Conservation (phyloP, 2,797 vertebrate genomes). For the Epinephelus awoara region DNA sequence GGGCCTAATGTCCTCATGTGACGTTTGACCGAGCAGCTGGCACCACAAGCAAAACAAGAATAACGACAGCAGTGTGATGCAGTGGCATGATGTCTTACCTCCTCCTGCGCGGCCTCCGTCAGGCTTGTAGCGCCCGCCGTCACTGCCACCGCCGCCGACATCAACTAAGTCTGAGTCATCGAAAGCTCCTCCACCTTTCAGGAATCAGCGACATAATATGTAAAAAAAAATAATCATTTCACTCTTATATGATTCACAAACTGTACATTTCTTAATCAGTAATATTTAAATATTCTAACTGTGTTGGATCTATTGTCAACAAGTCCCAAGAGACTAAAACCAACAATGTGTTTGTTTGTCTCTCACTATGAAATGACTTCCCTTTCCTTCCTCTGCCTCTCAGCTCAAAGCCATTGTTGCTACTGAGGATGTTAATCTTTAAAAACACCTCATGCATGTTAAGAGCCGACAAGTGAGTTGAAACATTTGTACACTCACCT, state of each 20-base stretch:
- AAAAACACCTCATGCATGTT: too few species aligned
- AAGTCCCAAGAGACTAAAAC: too few species aligned
- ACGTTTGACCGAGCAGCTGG: not conserved
- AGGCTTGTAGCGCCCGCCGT: slow-evolving; percentile 62
- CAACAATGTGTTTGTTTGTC: too few species aligned
- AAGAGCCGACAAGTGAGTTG: too few species aligned
- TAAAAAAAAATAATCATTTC: not conserved
- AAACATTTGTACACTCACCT: slow-evolving; percentile 32
- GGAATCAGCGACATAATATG: not conserved
- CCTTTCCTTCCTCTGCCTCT: too few species aligned
- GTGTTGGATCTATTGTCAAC: too few species aligned
- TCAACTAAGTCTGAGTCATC: slow-evolving; percentile 39
- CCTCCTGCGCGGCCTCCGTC: slow-evolving; percentile 52
- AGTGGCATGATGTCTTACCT: slow-evolving; percentile 31
- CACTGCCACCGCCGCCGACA: fast-evolving
- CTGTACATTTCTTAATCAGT: too few species aligned
- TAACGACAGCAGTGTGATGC: not conserved
- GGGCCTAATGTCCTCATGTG: not conserved
- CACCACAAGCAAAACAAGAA: not conserved
- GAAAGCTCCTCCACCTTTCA: slow-evolving; percentile 60
- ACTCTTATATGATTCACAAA: not conserved
- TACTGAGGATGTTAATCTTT: too few species aligned
- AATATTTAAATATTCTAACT: too few species aligned
- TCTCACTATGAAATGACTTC: too few species aligned
- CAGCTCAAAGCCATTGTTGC: too few species aligned